These are phyloP conservation scores for Stegodyphus mimosarum DNA, from an alignment of 1,140 invertebrate species.

Conservation along the genomic window DNA sequence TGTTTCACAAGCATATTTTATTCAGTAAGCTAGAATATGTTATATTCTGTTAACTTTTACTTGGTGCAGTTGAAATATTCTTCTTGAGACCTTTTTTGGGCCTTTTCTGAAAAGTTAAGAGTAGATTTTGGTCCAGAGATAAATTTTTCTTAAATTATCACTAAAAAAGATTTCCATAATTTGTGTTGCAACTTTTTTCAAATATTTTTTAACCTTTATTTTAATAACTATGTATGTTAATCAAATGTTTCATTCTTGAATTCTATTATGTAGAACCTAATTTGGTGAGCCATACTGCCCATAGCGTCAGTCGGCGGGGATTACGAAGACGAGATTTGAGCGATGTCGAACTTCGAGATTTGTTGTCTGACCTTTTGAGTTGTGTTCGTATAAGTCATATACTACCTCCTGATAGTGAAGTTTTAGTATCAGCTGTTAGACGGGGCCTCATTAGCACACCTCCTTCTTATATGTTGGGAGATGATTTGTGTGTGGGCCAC, in stretches of 20 bases:
- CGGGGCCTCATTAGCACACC: constrained; percentile 86
- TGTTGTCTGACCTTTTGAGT: constrained; percentile 83
- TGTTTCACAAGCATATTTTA: constrained; percentile 41
- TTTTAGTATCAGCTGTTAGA: constrained; percentile 79
- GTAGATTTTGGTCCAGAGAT: too few species aligned
- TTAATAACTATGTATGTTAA: neutral
- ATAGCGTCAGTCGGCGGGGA: constrained; percentile 87
- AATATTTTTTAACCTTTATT: too few species aligned
- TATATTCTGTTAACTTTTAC: neutral
- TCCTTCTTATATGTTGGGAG: constrained; percentile 86
- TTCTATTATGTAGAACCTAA: constrained; percentile 80
- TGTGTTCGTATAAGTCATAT: constrained; percentile 90
- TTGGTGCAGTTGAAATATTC: too few species aligned
- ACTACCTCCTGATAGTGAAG: constrained; percentile 85
- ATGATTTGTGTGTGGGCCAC: constrained; percentile 65
- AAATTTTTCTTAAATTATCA: too few species aligned
- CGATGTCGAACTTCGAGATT: constrained; percentile 87
- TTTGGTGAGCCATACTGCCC: constrained; percentile 88
- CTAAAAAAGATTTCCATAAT: too few species aligned
- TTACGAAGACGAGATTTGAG: constrained; percentile 85
- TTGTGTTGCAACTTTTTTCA: too few species aligned
- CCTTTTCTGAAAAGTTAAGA: too few species aligned
- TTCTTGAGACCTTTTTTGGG: too few species aligned
- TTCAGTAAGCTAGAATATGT: constrained; percentile 28
- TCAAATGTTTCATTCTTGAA: neutral